Evolutionary conservation across 2,797 vertebrate species (phyloP).

Genomic region (Catharus ustulatus): DNA sequence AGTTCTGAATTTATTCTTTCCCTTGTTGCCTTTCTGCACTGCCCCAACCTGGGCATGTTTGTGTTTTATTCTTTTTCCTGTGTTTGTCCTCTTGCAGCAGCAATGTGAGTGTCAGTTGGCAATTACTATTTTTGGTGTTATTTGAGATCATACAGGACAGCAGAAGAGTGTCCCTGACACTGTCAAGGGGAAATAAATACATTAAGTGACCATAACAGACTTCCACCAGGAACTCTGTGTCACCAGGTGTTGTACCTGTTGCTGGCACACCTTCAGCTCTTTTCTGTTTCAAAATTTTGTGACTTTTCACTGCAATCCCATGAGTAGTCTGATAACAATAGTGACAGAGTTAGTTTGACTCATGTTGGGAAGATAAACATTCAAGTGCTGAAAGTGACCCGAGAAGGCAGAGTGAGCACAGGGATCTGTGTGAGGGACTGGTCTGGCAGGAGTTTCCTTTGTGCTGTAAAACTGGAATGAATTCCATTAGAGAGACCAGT

Average conservation of each 20-base stretch:
- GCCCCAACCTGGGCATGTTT: accelerated
- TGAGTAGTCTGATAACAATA: neutral
- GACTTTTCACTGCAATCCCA: neutral
- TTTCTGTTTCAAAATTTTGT: neutral
- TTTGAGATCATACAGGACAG: neutral
- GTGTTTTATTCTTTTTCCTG: neutral
- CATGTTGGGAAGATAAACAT: neutral
- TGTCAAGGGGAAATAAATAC: neutral
- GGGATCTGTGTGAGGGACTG: neutral
- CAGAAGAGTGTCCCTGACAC: neutral
- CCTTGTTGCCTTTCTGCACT: accelerated
- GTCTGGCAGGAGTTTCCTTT: neutral
- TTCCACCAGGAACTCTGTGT: neutral
- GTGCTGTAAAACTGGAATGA: neutral
- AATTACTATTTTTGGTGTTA: neutral
- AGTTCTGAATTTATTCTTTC: neutral
- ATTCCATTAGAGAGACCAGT: neutral
- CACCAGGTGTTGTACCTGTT: neutral
- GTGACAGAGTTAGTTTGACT: neutral
- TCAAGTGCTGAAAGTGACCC: neutral
- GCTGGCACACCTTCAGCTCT: neutral
- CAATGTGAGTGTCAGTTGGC: neutral
- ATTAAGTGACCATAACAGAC: neutral
- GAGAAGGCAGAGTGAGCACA: neutral
- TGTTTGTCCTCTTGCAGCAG: neutral